A percentile compares a stretch with the other conserved stretches of the same genome.
phyloP scores from a whole-genome alignment of 2,113 vertebrate species.

The Chascanopsetta lugubris region DNA sequence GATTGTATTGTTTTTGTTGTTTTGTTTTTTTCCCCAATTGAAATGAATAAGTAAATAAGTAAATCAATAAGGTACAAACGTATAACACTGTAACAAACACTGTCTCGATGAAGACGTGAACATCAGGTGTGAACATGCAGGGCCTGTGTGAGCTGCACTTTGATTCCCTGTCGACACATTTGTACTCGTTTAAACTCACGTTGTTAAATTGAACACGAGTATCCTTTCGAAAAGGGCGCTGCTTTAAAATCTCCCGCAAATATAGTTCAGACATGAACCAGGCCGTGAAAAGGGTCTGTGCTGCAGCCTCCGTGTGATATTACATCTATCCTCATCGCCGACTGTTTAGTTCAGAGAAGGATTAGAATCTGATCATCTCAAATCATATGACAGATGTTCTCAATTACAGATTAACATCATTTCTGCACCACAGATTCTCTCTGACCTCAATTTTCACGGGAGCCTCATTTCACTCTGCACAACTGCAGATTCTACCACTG shows the following conservation, averaged over 20 bases:
- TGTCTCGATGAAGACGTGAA: too few relatives aligned
- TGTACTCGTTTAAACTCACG: too few relatives aligned
- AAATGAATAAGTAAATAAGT: too few relatives aligned
- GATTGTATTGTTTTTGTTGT: too few relatives aligned
- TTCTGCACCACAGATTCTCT: slow-evolving; percentile 39
- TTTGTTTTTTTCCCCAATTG: too few relatives aligned
- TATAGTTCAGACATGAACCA: neutral
- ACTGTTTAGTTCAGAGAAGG: slow-evolving; percentile 30
- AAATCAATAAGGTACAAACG: too few relatives aligned
- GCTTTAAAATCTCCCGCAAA: neutral
- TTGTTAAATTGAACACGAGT: neutral
- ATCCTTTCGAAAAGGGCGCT: neutral
- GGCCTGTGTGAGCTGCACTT: too few relatives aligned
- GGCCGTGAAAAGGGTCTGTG: neutral
- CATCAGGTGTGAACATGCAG: too few relatives aligned
- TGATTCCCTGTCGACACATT: too few relatives aligned
- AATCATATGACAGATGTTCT: slow-evolving; percentile 48
- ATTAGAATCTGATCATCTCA: slow-evolving; percentile 45
- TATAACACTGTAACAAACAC: too few relatives aligned
- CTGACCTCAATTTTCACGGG: slow-evolving; percentile 39
- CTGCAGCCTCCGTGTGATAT: slow-evolving; percentile 2
- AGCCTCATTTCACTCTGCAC: slow-evolving; percentile 18
- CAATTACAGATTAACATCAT: slow-evolving; percentile 59
- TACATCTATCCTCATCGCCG: neutral
- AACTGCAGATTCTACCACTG: slow-evolving; percentile 1